Evolutionary conservation across 2,113 vertebrate species (phyloP), one percentile per base, ranked within the genome.

Genomic region (Mormyrus lacerda): DNA sequence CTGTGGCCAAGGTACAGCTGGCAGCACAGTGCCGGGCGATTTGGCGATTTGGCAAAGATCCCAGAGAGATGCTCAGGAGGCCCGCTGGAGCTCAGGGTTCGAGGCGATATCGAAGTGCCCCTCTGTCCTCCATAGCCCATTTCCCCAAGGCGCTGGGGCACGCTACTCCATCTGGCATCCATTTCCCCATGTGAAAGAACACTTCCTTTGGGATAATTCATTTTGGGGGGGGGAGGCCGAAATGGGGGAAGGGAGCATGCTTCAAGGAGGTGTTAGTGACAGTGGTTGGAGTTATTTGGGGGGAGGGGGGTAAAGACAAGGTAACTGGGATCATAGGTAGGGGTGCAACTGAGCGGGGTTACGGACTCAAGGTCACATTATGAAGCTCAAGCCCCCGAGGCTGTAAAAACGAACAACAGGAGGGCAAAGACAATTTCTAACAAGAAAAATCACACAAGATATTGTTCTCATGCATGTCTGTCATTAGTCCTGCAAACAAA

Each of bases 201-300:
- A 93, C 94, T 95, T 96, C 95, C 95, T 95, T 95, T 95, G 94
- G 95, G 94, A 94, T 94, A 95, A 85, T 94, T 95, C 93, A 94
- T 93, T 94, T 93, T 65, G 89, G 82, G 87, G 82, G 90, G 89
- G 35, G 1, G 35, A 69, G n/a, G 69, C 3, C 9, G 61, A 21
- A 11, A 47, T 48, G 79, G 35, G 13, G 27, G 89, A 50, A 83
- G 76, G 53, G 39, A 82, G 88, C 90, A 82, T 86, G 87, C 44
- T 61, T 7, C 48, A 45, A 91, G 92, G 91, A 90, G 91, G 88
- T 88, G 91, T 88, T 55, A 89, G 90, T 90, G 91, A 93, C 90
- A 92, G 91, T 92, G 92, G 83, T 88, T 87, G 89, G 61, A 88
- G 87, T 86, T 91, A 35, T 87, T 55, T 47, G 48, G 91, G 92